These are phyloP conservation scores for Tillus elongatus DNA, from an alignment of 2,888 invertebrate species.

Conservation along the genomic window DNA sequence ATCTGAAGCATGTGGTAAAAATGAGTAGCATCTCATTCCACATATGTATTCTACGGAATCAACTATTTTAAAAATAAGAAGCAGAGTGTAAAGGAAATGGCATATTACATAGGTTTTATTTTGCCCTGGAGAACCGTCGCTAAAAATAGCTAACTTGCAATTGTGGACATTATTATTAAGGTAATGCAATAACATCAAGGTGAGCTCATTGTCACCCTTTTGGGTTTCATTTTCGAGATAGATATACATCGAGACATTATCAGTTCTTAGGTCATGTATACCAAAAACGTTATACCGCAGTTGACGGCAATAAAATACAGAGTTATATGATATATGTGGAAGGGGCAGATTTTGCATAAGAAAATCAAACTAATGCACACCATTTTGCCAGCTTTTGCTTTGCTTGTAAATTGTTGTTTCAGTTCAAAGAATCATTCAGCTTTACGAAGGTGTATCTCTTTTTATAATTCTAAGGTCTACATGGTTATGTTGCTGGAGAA, in stretches of 20 bases:
- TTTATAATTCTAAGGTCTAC: constrained; percentile 10
- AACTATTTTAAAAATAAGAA: constrained; percentile 14
- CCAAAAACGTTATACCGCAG: constrained; percentile 20
- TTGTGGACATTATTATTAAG: constrained; percentile 5
- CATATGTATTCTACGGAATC: constrained; percentile 15
- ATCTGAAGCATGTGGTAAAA: constrained; percentile 13
- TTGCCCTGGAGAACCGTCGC: constrained; percentile 18
- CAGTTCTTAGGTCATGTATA: constrained; percentile 17
- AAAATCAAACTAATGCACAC: constrained; percentile 17
- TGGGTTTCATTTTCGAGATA: constrained; percentile 14
- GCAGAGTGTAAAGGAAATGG: constrained; percentile 13
- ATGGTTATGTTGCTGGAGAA: constrained; percentile 11
- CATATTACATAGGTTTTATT: constrained; percentile 17
- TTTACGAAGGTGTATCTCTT: constrained; percentile 13
- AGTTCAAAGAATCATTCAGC: constrained; percentile 6
- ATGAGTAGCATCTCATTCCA: constrained; percentile 15
- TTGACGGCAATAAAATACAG: constrained; percentile 17
- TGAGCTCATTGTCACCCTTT: constrained; percentile 18
- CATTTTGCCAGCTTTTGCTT: constrained; percentile 7
- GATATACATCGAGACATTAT: constrained; percentile 16
- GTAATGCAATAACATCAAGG: constrained; percentile 15
- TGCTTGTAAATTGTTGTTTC: constrained; percentile 9
- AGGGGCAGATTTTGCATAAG: constrained; percentile 20
- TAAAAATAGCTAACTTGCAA: constrained; percentile 10
- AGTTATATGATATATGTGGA: constrained; percentile 17